Conservation (phyloP, 2,888 invertebrate species). For the Apeira syringaria region DNA sequence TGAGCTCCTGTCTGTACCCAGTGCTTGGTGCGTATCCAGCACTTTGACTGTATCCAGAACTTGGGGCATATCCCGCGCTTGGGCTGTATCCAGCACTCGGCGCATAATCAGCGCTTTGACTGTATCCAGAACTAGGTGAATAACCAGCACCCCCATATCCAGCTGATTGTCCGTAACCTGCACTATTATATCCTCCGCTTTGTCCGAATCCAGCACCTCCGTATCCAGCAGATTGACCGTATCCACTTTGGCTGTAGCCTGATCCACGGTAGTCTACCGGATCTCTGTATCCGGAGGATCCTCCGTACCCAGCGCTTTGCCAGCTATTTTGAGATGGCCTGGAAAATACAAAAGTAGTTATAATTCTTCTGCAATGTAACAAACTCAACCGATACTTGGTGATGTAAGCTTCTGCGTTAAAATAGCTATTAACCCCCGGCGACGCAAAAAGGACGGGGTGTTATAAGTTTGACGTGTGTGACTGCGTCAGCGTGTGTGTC, state of each 20-base stretch:
- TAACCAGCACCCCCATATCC: slow-evolving; percentile 29
- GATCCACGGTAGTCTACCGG: slow-evolving; percentile 24
- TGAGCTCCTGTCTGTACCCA: slow-evolving; percentile 27
- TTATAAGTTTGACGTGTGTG: too few relatives aligned
- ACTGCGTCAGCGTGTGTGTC: too few relatives aligned
- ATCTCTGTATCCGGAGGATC: slow-evolving; percentile 31
- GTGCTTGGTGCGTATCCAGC: slow-evolving; percentile 29
- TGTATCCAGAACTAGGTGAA: slow-evolving; percentile 4
- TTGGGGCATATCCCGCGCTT: slow-evolving; percentile 30
- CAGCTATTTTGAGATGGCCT: slow-evolving; percentile 61
- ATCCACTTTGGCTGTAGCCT: slow-evolving; percentile 29
- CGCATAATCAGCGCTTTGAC: slow-evolving; percentile 31
- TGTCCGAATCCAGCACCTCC: slow-evolving; percentile 17
- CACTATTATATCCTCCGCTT: background rate
- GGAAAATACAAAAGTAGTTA: too few relatives aligned
- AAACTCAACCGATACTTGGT: too few relatives aligned
- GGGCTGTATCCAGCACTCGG: slow-evolving; percentile 20
- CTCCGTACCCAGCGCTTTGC: slow-evolving; percentile 49
- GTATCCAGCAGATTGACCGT: slow-evolving; percentile 27
- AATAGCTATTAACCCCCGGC: too few relatives aligned
- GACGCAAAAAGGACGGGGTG: too few relatives aligned
- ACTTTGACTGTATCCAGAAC: slow-evolving; percentile 19
- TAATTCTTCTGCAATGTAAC: too few relatives aligned
- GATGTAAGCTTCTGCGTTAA: too few relatives aligned
- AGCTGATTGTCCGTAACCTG: background rate